Evolutionary conservation across 1,140 invertebrate genomes (phyloP).

Genomic region (Bradynema listronoti): DNA sequence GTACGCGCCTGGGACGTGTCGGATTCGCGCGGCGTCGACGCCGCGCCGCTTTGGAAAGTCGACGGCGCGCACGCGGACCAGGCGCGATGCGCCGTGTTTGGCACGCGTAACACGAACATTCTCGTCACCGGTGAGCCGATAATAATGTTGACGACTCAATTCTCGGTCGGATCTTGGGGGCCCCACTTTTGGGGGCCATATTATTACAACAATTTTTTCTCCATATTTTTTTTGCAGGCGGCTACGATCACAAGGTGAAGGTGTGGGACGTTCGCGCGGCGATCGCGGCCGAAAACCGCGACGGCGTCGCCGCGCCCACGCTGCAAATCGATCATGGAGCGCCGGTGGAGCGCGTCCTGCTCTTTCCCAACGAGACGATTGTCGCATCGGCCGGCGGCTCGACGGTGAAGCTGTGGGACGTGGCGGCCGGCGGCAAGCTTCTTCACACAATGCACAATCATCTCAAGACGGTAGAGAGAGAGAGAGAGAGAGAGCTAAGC

Average conservation of each 20-base stretch:
- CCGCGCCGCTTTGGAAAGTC: slow-evolving; percentile 5
- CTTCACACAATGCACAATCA: slow-evolving; percentile 71
- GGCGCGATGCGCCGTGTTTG: background rate
- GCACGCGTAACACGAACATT: slow-evolving; percentile 24
- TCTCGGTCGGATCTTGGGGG: too few relatives aligned
- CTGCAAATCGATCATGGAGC: slow-evolving; percentile 76
- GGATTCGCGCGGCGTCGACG: slow-evolving; percentile 2
- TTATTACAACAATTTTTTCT: background rate
- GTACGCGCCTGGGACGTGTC: slow-evolving; percentile 58
- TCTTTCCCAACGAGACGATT: slow-evolving; percentile 79
- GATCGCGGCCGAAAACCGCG: slow-evolving; percentile 14
- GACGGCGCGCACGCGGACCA: slow-evolving; percentile 6
- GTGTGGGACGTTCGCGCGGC: slow-evolving; percentile 74
- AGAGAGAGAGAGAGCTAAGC: too few relatives aligned
- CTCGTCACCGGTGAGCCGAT: slow-evolving; percentile 40
- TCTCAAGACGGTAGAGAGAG: slow-evolving; percentile 85
- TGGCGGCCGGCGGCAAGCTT: slow-evolving; percentile 73
- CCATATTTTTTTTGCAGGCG: slow-evolving; percentile 62
- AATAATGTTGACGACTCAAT: background rate
- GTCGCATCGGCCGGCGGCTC: slow-evolving; percentile 83
- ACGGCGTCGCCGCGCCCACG: too few relatives aligned
- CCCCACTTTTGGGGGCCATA: background rate
- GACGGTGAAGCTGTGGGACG: slow-evolving; percentile 86
- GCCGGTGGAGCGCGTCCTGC: slow-evolving; percentile 81
- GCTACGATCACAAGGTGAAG: slow-evolving; percentile 84